A percentile compares a stretch with the other conserved stretches of the same genome.
Conservation (phyloP, 2,888 invertebrate species). For the Tortricodes alternella region DNA sequence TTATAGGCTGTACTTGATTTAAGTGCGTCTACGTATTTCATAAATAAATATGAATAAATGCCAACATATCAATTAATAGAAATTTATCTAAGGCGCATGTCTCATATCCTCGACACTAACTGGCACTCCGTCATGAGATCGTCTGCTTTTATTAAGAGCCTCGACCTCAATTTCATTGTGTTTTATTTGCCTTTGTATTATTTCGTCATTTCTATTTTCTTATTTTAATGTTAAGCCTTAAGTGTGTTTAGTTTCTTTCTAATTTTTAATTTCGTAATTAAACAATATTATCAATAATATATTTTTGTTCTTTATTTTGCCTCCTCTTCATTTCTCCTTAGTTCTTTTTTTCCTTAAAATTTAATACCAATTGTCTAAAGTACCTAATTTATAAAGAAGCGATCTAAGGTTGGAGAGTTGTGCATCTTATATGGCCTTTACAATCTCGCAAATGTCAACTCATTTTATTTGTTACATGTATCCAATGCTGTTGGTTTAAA, state of each 20-base stretch:
- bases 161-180: constrained; percentile 18
- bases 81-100: constrained; percentile 67
- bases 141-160: constrained; percentile 3
- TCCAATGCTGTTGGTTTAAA: constrained; percentile 40
- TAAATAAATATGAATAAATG: constrained; percentile 57
- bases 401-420: constrained; percentile 38
- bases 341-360: constrained; percentile 49
- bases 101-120: constrained; percentile 37
- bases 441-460: constrained; percentile 21
- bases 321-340: constrained; percentile 58
- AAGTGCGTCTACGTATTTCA: constrained; percentile 45
- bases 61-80: constrained; percentile 76
- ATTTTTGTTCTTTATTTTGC: constrained; percentile 73
- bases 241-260: constrained; percentile 81
- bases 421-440: constrained; percentile 28
- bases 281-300: constrained; percentile 78
- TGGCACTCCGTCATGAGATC: neutral
- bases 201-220: constrained; percentile 65
- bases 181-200: constrained; percentile 43
- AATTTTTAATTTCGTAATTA: constrained; percentile 81
- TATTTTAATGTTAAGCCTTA: constrained; percentile 77
- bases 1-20: constrained; percentile 62
- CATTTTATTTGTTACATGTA: constrained; percentile 30
- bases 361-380: constrained; percentile 66
- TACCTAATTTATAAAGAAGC: constrained; percentile 38